phyloP scores from a whole-genome alignment of 2,888 invertebrate species.

The Sinodicranocentrus sp. region DNA sequence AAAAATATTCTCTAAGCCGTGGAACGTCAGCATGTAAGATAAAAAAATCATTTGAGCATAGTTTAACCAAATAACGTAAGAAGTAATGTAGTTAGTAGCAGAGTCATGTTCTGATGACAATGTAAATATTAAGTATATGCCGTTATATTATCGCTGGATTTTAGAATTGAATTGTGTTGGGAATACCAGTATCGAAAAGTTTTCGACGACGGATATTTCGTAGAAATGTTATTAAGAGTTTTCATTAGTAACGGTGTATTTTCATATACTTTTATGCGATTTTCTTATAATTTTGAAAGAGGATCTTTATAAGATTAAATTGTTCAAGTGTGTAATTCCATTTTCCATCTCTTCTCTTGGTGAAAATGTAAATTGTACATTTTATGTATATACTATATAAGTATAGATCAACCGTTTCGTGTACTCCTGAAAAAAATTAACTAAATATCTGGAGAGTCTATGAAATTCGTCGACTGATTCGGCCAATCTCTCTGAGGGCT shows the following conservation, averaged over 20 bases:
- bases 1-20: background rate
- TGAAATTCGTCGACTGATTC: too few relatives aligned
- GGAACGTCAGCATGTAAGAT: background rate
- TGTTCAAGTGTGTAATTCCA: constrained; percentile 13
- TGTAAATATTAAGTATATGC: too few relatives aligned
- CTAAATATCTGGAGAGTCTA: background rate
- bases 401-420: background rate
- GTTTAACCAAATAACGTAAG: background rate
- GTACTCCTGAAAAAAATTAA: background rate
- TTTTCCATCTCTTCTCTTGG: constrained; percentile 26
- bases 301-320: background rate
- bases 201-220: background rate
- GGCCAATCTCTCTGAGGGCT: background rate
- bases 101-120: background rate
- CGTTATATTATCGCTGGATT: too few relatives aligned
- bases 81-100: background rate
- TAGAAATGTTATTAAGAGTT: background rate
- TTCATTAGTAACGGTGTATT: background rate
- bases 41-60: background rate
- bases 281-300: background rate
- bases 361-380: background rate
- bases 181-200: too few relatives aligned
- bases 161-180: background rate
- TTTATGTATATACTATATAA: background rate
- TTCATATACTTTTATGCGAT: constrained; percentile 22